phyloP scores from a whole-genome alignment of 2,888 invertebrate species.

The Pediacus dermestoides region DNA sequence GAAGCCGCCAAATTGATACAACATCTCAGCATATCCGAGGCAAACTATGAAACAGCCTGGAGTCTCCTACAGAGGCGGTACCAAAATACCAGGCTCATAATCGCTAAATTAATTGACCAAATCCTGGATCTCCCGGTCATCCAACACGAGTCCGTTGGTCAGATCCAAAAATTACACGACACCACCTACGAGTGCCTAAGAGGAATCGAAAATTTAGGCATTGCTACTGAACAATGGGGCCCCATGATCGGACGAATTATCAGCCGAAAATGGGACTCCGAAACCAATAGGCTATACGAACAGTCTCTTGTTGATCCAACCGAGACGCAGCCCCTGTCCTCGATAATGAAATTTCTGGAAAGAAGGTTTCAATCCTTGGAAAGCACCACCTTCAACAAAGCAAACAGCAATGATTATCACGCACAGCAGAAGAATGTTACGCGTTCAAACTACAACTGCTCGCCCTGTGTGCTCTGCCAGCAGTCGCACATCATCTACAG shows the following conservation, averaged over 20 bases:
- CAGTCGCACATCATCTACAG: background rate
- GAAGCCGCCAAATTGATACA: background rate
- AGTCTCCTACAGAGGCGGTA: too few relatives aligned
- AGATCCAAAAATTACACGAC: too few relatives aligned
- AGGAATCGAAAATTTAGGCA: conserved; percentile 9
- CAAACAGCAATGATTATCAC: too few relatives aligned
- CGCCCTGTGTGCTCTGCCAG: background rate
- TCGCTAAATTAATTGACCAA: too few relatives aligned
- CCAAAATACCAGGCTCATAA: too few relatives aligned
- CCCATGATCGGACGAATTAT: conserved; percentile 4
- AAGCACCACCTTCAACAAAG: too few relatives aligned
- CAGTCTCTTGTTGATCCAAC: conserved; percentile 7
- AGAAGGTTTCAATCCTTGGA: conserved; percentile 10
- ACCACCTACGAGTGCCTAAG: conserved; percentile 7
- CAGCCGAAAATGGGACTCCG: conserved; percentile 5
- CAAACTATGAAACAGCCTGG: background rate
- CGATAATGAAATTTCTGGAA: conserved; percentile 4
- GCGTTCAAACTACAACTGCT: too few relatives aligned
- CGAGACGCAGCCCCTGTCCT: conserved; percentile 7
- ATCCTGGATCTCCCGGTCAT: too few relatives aligned
- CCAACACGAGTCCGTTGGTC: too few relatives aligned
- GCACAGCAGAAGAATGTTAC: too few relatives aligned
- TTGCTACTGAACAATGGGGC: conserved; percentile 1
- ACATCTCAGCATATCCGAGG: background rate
- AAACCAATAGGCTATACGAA: conserved; percentile 9